A percentile compares a stretch with the other conserved stretches of the same genome.
Conservation (phyloP, 2,797 vertebrate species). For the Phoebastria nigripes region DNA sequence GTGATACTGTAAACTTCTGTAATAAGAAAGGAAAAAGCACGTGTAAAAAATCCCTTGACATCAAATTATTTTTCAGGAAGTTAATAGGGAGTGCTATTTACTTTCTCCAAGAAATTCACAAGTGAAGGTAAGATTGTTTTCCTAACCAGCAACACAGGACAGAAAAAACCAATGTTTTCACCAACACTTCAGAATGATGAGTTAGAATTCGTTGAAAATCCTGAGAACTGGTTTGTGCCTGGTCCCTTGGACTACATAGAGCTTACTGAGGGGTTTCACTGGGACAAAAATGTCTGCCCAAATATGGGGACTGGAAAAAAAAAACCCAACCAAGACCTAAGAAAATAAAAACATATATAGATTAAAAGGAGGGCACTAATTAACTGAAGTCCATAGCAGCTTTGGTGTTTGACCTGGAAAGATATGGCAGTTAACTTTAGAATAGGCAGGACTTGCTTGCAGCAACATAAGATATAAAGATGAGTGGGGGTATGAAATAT, state of each 20-base stretch:
- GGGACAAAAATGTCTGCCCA: background rate
- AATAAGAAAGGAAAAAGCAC: conserved; percentile 48
- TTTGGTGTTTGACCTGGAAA: background rate
- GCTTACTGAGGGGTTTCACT: background rate
- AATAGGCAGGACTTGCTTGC: background rate
- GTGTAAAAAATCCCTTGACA: conserved; percentile 20
- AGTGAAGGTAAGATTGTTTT: conserved; percentile 27
- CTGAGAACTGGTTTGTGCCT: background rate
- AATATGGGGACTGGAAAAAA: background rate
- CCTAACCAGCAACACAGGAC: conserved; percentile 8
- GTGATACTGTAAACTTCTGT: conserved; percentile 12
- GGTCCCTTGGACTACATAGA: background rate
- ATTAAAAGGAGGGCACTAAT: background rate
- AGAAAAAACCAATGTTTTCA: background rate
- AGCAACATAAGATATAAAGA: background rate
- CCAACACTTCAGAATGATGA: conserved; percentile 3
- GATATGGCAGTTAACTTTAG: background rate
- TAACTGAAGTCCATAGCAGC: background rate
- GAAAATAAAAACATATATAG: background rate
- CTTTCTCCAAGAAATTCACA: conserved; percentile 3
- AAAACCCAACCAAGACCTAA: background rate
- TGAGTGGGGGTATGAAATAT: background rate
- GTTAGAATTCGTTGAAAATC: background rate
- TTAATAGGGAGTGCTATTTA: conserved; percentile 39
- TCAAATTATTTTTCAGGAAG: conserved; percentile 61